Base-by-base conservation (phyloP, 1,140 invertebrate genomes). In the Pissodes strobi region DNA sequence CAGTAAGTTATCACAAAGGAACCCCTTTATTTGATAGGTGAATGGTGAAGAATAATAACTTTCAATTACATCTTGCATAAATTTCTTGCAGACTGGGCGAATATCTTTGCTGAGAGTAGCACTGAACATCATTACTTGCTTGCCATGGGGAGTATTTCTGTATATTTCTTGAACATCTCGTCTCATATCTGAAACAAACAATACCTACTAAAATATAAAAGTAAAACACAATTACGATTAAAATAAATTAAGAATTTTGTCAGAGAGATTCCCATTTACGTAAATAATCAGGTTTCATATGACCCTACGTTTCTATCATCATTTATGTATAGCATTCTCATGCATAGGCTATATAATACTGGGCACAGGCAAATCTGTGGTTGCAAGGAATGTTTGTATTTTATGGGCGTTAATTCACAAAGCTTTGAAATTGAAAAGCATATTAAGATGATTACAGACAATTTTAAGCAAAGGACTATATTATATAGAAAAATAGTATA, bases 81-180 rank as follows among this genome's bases (percentile, higher is more conserved):
- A 99, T 83, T 99, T 99, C 88, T 99, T 97, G 91, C 97, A 99
- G 78, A 99, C 94, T 64, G 97, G 96, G 68, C 98, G 89, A 78
- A 99, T 97, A 70, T 99, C 98, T 87, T 99, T 99, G 82, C 94
- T 95, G 70, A 99, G 83, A 30, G 98, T 99, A 64, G 98, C 98
- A 78, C 94, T 98, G 85, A 99, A 99, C 97, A 99, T 99, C 97
- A 99, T 99, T 13, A 99, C 98, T 92, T 99, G 98, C 81, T 99
- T 99, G 76, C 96, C 93, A 76, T 99, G 94, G 41, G 97, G 97
- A 21, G 97, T 99, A 80, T 91, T 94, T 72, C 96, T 88, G 84
- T 99, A 99, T 76, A 99, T 99, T 85, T 99, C 97, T 86, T 99
- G 98, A 18, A 99, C 97, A 82, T 99, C 98, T 71, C 93, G 85